phyloP scores from a whole-genome alignment of 2,113 vertebrate species.

The Hippocampus barbouri region DNA sequence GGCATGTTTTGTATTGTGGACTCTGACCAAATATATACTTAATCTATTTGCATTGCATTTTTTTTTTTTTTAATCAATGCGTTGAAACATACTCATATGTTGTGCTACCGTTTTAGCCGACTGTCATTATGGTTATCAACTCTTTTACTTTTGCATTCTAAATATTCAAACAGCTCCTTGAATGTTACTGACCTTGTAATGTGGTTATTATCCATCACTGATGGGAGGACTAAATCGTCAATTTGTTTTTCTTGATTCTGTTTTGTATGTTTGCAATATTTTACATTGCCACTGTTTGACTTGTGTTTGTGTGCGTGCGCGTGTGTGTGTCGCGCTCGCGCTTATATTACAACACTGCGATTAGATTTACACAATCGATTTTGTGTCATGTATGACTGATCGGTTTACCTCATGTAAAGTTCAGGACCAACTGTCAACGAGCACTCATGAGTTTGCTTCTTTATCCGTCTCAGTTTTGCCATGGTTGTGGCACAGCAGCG shows the following conservation, averaged over 20 bases:
- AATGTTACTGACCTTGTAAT: constrained; percentile 59
- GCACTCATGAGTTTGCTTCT: constrained; percentile 15
- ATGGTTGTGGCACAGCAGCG: constrained; percentile 19
- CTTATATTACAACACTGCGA: not conserved
- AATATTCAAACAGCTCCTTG: constrained; percentile 40
- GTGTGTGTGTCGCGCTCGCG: not conserved
- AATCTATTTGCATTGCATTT: not conserved
- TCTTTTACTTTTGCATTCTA: constrained; percentile 4
- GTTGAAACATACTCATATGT: not conserved
- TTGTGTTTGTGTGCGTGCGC: not conserved
- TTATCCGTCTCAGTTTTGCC: constrained; percentile 18
- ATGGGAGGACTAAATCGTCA: constrained; percentile 32
- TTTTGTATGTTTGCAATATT: constrained; percentile 26
- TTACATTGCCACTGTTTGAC: not conserved
- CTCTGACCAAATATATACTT: constrained; percentile 46
- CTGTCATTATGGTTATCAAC: not conserved
- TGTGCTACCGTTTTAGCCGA: not conserved
- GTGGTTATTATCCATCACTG: constrained; percentile 51
- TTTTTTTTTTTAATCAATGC: not conserved
- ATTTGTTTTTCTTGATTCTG: constrained; percentile 8
- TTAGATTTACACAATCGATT: constrained; percentile 20
- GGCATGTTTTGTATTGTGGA: constrained; percentile 24
- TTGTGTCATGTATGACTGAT: constrained; percentile 33
- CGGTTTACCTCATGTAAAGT: constrained; percentile 43
- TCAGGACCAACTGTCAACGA: constrained; percentile 58